Percentiles rank a stretch among this genome's conserved stretches.
These are phyloP conservation scores for Ashinkailepas kermadecensis DNA, from an alignment of 2,888 invertebrate genomes.

Conservation along the genomic window DNA sequence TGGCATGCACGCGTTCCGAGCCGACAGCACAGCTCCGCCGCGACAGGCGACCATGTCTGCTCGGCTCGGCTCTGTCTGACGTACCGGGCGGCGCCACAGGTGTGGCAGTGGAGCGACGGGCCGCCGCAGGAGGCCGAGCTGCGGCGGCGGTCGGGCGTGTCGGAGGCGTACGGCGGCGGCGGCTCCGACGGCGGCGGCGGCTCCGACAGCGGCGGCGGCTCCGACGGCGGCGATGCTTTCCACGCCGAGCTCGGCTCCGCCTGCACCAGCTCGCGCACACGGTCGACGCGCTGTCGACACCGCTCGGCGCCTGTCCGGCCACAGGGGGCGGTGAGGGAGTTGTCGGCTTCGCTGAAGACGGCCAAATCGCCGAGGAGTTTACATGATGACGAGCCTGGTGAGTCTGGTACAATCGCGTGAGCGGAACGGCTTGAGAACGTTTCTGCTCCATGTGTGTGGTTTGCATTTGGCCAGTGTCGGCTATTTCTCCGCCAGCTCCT, in stretches of 20 bases:
- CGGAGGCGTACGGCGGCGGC: slow-evolving; percentile 9
- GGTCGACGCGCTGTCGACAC: background rate
- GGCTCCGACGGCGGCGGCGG: background rate
- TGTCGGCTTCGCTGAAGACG: too few species aligned
- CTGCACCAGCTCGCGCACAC: slow-evolving; percentile 10
- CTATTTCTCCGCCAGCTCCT: too few species aligned
- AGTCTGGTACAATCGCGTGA: too few species aligned
- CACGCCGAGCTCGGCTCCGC: background rate
- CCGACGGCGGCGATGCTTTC: background rate
- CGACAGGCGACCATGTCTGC: too few species aligned
- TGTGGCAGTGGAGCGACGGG: background rate
- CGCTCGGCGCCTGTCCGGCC: background rate
- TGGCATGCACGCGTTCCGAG: too few species aligned
- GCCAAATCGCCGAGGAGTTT: too few species aligned
- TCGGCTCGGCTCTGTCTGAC: background rate
- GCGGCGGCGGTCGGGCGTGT: background rate
- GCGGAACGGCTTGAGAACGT: too few species aligned
- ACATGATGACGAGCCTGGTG: too few species aligned
- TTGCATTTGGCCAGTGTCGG: too few species aligned
- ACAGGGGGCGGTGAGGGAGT: too few species aligned
- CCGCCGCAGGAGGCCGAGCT: background rate
- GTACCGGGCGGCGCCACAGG: background rate
- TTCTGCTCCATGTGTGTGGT: too few species aligned
- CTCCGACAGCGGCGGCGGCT: slow-evolving; percentile 9
- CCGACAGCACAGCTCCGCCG: too few species aligned